Conservation (phyloP, 2,797 vertebrate genomes). For the Scolopax bukidnonensis region DNA sequence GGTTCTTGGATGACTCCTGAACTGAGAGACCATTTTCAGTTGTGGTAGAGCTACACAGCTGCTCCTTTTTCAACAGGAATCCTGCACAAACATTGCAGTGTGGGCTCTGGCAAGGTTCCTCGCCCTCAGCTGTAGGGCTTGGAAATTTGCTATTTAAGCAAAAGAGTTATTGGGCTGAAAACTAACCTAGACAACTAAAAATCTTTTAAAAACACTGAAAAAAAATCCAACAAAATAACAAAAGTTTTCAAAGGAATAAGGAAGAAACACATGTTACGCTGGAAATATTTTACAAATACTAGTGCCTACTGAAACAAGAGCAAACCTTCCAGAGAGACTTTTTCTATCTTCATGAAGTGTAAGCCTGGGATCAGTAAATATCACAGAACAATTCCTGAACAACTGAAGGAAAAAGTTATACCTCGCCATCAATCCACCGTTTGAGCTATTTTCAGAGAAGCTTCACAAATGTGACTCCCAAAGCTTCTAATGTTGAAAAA, state of each 20-base stretch:
- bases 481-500: conserved; percentile 19
- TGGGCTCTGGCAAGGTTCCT: conserved; percentile 17
- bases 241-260: background rate
- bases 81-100: background rate
- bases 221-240: background rate
- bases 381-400: background rate
- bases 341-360: background rate
- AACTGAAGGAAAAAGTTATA: background rate
- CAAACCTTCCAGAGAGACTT: background rate
- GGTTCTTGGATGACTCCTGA: conserved; percentile 53
- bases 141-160: conserved; percentile 45
- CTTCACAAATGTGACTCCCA: background rate
- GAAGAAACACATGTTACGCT: background rate
- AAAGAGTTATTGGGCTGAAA: background rate
- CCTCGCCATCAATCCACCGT: background rate
- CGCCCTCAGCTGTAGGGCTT: conserved; percentile 29
- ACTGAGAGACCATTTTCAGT: conserved; percentile 55
- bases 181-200: background rate
- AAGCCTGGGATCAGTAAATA: background rate
- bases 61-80: conserved; percentile 36
- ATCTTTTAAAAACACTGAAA: background rate
- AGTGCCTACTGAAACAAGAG: background rate
- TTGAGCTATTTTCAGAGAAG: background rate
- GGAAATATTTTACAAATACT: background rate
- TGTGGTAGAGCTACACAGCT: conserved; percentile 27